Conservation (phyloP, 2,888 invertebrate species). For the Spodoptera picta region DNA sequence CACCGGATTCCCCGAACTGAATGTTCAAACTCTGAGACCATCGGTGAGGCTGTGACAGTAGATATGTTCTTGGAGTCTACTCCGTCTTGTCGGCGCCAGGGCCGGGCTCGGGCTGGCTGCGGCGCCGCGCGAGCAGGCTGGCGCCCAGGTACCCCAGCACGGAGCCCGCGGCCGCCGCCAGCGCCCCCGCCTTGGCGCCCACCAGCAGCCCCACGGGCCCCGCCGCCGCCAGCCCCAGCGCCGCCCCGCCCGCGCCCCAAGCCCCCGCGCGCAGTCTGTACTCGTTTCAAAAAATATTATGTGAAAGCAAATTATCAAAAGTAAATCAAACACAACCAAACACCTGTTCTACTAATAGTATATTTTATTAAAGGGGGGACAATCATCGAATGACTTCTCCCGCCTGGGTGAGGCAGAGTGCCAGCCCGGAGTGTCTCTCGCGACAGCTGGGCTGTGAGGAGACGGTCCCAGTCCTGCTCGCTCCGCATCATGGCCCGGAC, state of each 20-base stretch:
- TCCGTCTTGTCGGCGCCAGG: constrained; percentile 31
- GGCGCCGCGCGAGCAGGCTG: constrained; percentile 46
- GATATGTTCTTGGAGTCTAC: constrained; percentile 18
- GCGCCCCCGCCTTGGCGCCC: constrained; percentile 76
- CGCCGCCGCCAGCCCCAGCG: constrained; percentile 69
- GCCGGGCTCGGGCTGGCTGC: background rate
- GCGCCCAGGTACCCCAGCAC: constrained; percentile 67
- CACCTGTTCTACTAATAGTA: background rate
- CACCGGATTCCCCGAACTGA: too few species aligned
- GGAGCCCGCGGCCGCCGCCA: constrained; percentile 72
- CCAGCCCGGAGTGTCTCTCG: too few species aligned
- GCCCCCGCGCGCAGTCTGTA: constrained; percentile 67
- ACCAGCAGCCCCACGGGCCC: constrained; percentile 74
- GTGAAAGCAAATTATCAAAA: too few species aligned
- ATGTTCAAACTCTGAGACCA: too few species aligned
- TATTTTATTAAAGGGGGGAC: too few species aligned
- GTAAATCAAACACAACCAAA: too few species aligned
- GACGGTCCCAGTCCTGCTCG: too few species aligned
- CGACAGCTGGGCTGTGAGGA: too few species aligned
- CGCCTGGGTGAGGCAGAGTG: too few species aligned
- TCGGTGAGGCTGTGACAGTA: background rate
- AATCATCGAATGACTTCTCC: too few species aligned
- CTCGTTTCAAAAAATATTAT: background rate
- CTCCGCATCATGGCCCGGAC: too few species aligned
- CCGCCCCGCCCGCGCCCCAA: constrained; percentile 68